Evolutionary conservation across 2,113 vertebrate species (phyloP), one percentile per base, ranked within the genome.

Genomic region (Sapajus apella): DNA sequence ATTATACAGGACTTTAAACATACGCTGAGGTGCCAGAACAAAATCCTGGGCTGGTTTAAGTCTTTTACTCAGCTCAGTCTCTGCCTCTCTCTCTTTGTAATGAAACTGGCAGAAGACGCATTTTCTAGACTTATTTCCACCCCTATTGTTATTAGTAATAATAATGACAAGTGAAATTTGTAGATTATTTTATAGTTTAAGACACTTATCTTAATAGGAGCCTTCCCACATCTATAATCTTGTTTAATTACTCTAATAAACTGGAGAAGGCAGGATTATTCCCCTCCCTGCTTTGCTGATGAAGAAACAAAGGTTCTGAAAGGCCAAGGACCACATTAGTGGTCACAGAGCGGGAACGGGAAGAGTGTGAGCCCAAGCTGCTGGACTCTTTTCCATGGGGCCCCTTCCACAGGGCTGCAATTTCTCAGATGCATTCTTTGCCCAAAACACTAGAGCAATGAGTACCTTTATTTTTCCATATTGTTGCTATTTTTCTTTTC

Each of bases 91-190:
- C 25, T 43, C 35, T 95, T 47, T 81, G 40, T 80, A 79, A 82
- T 35, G 21, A n/a, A 56, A 96, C 93, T 25, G 68, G 12, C 27
- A 94, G 64, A 90, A 81, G 35, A 85, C 20, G 6, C 25, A 83
- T 45, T 83, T 89, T 84, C 70, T 64, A 87, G 70, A 95, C 8
- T 94, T 89, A 96, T 8, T 94, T 89, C 55, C 50, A 27, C 56
- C 87, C 70, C 87, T 30, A 6, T 18, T 88, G 58, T 45, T 55
- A 40, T 14, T 40, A 91, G 43, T 56, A 76, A 50, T 37, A 25
- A 50, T 45, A 85, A 66, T 58, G 90, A 50, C 61, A 88, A 81
- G 55, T 58, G 20, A 79, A 56, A 43, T 70, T 17, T 40, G 47
- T 47, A 52, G 37, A 52, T 40, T 30, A 30, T 45, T 89, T 94